Evolutionary conservation across 2,888 invertebrate species (phyloP).

Genomic region (Drosophila subquinaria): DNA sequence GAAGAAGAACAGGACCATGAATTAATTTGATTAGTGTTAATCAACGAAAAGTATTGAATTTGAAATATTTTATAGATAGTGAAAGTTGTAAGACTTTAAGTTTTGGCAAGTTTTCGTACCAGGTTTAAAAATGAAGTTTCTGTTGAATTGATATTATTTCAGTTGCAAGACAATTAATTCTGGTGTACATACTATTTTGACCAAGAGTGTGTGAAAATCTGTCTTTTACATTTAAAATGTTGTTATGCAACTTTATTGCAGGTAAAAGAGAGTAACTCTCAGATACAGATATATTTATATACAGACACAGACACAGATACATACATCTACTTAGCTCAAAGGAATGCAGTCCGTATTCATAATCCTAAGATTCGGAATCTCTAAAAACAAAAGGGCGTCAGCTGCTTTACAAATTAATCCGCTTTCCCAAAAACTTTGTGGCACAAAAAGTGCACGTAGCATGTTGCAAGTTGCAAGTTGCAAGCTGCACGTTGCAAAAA

Average conservation of each 20-base stretch:
- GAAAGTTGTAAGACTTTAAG: too few relatives aligned
- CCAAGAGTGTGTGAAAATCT: neutral
- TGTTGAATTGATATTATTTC: neutral
- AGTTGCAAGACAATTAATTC: neutral
- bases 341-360: constrained; percentile 49
- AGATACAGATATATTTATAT: neutral
- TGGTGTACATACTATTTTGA: neutral
- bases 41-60: neutral
- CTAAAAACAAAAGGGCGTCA: constrained; percentile 41
- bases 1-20: neutral
- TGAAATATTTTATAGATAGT: too few relatives aligned
- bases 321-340: constrained; percentile 15
- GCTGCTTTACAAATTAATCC: constrained; percentile 72
- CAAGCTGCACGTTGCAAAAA: constrained; percentile 47
- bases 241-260: constrained; percentile 4
- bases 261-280: constrained; percentile 21
- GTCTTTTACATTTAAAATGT: constrained; percentile 30
- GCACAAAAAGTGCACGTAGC: constrained; percentile 45
- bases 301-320: neutral
- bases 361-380: constrained; percentile 55
- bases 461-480: constrained; percentile 20
- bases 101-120: too few relatives aligned
- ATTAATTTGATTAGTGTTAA: constrained; percentile 12
- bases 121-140: too few relatives aligned
- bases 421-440: constrained; percentile 56